Base-by-base conservation (phyloP, 2,113 vertebrate species). In the Nibea coibor region DNA sequence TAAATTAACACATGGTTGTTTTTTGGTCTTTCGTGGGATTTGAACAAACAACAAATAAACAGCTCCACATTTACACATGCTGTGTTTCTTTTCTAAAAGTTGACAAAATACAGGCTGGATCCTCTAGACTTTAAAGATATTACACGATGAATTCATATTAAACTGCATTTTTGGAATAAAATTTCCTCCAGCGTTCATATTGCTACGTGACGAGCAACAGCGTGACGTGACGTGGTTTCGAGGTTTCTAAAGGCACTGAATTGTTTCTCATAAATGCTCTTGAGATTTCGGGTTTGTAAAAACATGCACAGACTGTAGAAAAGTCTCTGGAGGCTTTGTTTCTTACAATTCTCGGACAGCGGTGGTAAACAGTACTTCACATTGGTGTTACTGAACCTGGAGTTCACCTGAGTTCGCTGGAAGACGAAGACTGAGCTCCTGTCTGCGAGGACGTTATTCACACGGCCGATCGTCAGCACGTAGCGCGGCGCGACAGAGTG, bases 341-440 rank as follows among this genome's bases (percentile, higher is more conserved):
- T 64, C 35, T 75, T 75, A 75, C 73, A 75, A 75, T 66, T 57
- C 16, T 75, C 15, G 61, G 72, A 65, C 72, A 15, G 50, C 61
- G 48, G 50, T 28, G 28, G 20, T 31, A 75, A 63, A 63, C 15
- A 3, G 61, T 15, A 4, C 59, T 43, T 43, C 72, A 54, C 47
- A 7, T 10, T 2, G 47, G 45, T 5, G 58, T 20, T 4, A n/a
- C 5, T 10, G 24, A 31, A 24, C 8, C 51, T 11, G 68, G 68
- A 70, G 35, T 1, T 59, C 56, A 57, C 54, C 54, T 56, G 54
- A 56, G 54, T 26, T 26, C 15, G 0, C 39, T 64, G 65, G 65
- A 56, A 43, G 50, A 56, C 67, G 5, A 20, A 61, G 7, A 16
- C 62, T 1, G 22, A 43, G 62, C n/a, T 24, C 24, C 53, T 3